Conservation (phyloP, 1,140 invertebrate genomes). For the Helicoverpa armigera region DNA sequence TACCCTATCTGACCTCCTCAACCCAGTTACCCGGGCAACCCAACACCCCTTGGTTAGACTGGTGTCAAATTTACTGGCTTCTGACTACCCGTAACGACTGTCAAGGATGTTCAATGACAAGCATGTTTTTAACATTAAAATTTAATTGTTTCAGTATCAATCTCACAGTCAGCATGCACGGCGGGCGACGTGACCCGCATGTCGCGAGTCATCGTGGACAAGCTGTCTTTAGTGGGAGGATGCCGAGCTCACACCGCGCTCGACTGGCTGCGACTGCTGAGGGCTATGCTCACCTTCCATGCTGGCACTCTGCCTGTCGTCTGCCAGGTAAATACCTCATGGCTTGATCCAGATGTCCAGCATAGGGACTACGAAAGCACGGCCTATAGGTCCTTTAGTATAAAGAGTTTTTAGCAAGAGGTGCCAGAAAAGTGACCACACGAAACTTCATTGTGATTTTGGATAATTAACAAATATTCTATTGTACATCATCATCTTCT, state of each 20-base stretch:
- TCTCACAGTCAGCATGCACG: slow-evolving; percentile 91
- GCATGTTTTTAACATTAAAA: not conserved
- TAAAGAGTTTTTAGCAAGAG: slow-evolving; percentile 92
- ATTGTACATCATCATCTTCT: too few species aligned
- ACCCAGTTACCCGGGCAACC: too few species aligned
- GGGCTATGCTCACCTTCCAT: slow-evolving; percentile 86
- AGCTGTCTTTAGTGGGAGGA: slow-evolving; percentile 88
- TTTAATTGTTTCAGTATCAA: slow-evolving; percentile 81
- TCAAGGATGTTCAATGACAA: not conserved
- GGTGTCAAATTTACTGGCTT: too few species aligned
- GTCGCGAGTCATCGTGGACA: slow-evolving; percentile 90
- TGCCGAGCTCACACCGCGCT: slow-evolving; percentile 88
- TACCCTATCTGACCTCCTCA: too few species aligned
- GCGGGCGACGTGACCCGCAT: slow-evolving; percentile 91
- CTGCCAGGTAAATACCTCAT: slow-evolving; percentile 3
- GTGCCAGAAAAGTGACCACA: slow-evolving; percentile 95
- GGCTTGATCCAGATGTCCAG: too few species aligned
- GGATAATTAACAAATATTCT: too few species aligned
- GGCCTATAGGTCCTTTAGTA: slow-evolving; percentile 94
- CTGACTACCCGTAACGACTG: too few species aligned
- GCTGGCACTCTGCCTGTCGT: slow-evolving; percentile 49
- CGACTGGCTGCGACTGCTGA: slow-evolving; percentile 89
- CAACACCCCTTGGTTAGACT: too few species aligned
- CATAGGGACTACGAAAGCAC: slow-evolving; percentile 91
- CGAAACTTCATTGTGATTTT: too few species aligned